phyloP scores from a whole-genome alignment of 2,888 invertebrate genomes.

The Sclerodermus sp. region DNA sequence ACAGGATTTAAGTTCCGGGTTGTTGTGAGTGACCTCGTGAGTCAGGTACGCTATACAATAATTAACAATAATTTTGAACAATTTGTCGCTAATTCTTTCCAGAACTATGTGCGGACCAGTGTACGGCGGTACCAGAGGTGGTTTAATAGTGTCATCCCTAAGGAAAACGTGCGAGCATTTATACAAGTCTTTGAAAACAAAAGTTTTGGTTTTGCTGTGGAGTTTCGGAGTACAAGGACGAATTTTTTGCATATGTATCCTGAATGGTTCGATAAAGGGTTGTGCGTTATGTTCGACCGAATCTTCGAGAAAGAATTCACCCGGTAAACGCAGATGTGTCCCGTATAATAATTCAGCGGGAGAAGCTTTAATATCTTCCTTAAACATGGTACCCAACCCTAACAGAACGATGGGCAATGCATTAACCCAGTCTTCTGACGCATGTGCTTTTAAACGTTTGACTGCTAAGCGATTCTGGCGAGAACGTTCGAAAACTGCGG shows the following conservation, averaged over 20 bases:
- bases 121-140: too few species aligned
- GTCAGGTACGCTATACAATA: too few species aligned
- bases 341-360: conserved; percentile 32
- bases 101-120: too few species aligned
- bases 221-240: not conserved
- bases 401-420: conserved; percentile 27
- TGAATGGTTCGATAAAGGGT: not conserved
- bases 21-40: too few species aligned
- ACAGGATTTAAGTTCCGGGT: too few species aligned
- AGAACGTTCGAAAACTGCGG: too few species aligned
- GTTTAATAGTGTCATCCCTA: too few species aligned
- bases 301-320: conserved; percentile 27
- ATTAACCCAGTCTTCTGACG: conserved; percentile 21
- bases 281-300: not conserved
- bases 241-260: not conserved
- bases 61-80: too few species aligned
- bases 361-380: conserved; percentile 31
- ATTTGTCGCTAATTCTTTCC: too few species aligned
- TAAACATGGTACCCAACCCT: conserved; percentile 28
- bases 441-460: too few species aligned
- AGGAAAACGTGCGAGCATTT: conserved; percentile 17
- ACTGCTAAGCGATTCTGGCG: too few species aligned
- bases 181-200: conserved; percentile 14
- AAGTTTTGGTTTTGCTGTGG: conserved; percentile 5
- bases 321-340: conserved; percentile 26